Evolutionary conservation across 2,797 vertebrate species (phyloP), one percentile per base, ranked within the genome.

Genomic region (Mastacembelus armatus): DNA sequence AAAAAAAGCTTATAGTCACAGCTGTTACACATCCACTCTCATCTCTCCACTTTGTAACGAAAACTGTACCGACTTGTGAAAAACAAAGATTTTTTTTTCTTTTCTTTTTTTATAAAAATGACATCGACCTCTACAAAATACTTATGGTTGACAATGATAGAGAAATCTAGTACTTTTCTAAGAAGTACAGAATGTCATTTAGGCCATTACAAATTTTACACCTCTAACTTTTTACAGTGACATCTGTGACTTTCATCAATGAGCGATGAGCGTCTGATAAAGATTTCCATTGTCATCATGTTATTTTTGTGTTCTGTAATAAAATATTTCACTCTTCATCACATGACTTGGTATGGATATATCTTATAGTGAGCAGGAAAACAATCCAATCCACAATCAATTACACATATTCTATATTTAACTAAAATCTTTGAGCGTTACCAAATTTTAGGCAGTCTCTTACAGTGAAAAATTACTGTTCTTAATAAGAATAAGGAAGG

Each of bases 91-190:
- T n/a, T n/a, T n/a, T n/a, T n/a, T n/a, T n/a, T n/a, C n/a, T n/a
- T n/a, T n/a, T n/a, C n/a, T n/a, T 7, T 7, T 7, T 33, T 22
- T 74, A 64, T 35, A 74, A 77, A 80, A 71, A 50, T 74, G 70
- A 77, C 73, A 80, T 77, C 69, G 74, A 58, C 21, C 48, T 63
- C 56, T 45, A 61, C 14, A 66, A 74, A 77, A 68, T 5, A 27
- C 39, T 56, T 35, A 5, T 26, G 48, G 3, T 32, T 15, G 11
- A 50, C 19, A 30, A 15, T 10, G n/a, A 40, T 5, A 35, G 51
- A 35, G n/a, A 16, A 9, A 47, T 51, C 16, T 22, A 44, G 27
- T 45, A 5, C 4, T 35, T 35, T 22, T 15, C 32, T 24, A 26
- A 36, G 24, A 32, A 42, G 36, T 11, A 40, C 4, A 58, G 38